Percentiles rank a stretch among this genome's conserved stretches.
Evolutionary conservation across 2,113 vertebrate species (phyloP).

Genomic region (Chloropsis cyanopogon): DNA sequence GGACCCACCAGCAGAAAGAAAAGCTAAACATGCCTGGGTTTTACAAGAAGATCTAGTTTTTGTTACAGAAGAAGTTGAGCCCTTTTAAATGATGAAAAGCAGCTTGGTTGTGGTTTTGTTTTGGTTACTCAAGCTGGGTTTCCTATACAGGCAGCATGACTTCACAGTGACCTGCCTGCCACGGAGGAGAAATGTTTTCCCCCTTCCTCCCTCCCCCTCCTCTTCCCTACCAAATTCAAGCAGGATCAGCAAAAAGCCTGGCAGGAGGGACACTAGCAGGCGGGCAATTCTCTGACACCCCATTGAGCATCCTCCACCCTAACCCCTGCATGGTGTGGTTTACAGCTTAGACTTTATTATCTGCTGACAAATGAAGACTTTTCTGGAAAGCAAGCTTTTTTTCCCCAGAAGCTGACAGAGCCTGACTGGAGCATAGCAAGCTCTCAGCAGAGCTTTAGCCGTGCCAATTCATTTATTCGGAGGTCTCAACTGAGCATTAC

Average conservation of each 20-base stretch:
- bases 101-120: not conserved
- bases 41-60: not conserved
- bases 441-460: not conserved
- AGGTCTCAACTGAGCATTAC: conserved; percentile 31
- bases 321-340: not conserved
- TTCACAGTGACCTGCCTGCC: not conserved
- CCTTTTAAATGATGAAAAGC: not conserved
- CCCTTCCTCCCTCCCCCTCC: not conserved
- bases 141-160: not conserved
- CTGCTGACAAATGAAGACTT: conserved; percentile 53
- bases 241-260: not conserved
- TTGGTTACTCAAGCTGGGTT: not conserved
- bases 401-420: conserved; percentile 45
- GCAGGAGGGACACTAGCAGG: not conserved
- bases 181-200: accelerated
- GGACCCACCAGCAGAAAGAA: not conserved
- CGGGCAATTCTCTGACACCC: not conserved
- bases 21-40: not conserved
- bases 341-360: conserved; percentile 47
- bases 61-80: not conserved
- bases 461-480: not conserved
- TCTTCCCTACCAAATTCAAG: not conserved
- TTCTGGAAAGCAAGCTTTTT: conserved; percentile 42
- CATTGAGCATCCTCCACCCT: not conserved
- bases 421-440: not conserved